Evolutionary conservation across 2,797 vertebrate species (phyloP), one percentile per base, ranked within the genome.

Genomic region (Danio aesculapii): DNA sequence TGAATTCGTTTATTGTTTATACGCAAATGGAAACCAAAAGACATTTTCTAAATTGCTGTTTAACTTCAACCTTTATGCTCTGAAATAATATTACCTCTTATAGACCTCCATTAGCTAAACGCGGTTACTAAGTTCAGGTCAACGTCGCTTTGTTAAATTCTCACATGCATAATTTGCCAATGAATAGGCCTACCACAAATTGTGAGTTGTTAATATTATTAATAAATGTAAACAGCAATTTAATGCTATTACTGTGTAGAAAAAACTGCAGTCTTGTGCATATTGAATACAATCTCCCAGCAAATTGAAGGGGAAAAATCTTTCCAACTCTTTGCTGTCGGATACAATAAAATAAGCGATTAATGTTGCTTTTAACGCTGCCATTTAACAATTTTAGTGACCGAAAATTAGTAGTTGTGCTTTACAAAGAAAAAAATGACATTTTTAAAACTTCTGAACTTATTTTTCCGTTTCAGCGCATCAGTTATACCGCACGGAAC

Each of bases 401-500:
- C 2, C 14, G 6, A 30, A 55, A 39, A 8, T 5, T 2, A n/a
- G 16, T 1, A 30, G 30, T 9, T 53, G 6, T 77, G 6, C 43
- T 63, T 52, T 10, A 53, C 39, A 68, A 41, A 30, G 14, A 46
- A 61, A 3, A 64, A 77, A 19, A 19, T 30, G 30, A 8, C 49
- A 30, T 12, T 8, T 44, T 12, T 41, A 17, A 17, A 21, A 41
- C 8, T 17, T 2, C 21, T 21, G 30, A 30, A 30, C 30, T 3
- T 30, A 52, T 39, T 41, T 75, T 63, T 57, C 11, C 41, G 5
- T 88, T 86, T 8, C 73, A 87, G 87, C 17, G 53, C 30, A 66
- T 77, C 55, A 43, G n/a, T 47, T 49, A 21, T 41, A 64, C 77
- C 44, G 80, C 70, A 46, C 66, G 39, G 43, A 78, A 70, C 73